These are phyloP conservation scores for Enhydra lutris DNA, from an alignment of 2,113 vertebrate species.

Conservation along the genomic window DNA sequence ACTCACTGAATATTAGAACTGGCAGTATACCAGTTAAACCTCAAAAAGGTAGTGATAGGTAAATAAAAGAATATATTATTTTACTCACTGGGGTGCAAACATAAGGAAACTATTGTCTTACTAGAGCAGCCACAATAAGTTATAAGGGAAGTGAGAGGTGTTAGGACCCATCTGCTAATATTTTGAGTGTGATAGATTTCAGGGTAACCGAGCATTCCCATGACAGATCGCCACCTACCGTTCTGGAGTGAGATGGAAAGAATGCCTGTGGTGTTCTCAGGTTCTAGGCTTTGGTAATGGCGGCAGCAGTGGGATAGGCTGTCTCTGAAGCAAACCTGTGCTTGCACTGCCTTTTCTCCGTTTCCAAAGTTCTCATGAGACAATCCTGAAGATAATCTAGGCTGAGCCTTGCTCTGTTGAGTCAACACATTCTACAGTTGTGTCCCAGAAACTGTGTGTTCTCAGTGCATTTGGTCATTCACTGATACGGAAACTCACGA, in stretches of 20 bases:
- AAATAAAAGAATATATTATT: neutral
- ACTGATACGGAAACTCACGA: neutral
- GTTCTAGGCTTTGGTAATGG: neutral
- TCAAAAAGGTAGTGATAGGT: neutral
- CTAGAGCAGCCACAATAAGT: neutral
- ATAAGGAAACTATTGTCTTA: neutral
- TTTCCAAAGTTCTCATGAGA: neutral
- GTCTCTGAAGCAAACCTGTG: neutral
- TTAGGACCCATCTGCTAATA: neutral
- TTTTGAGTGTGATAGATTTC: neutral
- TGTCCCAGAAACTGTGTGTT: neutral
- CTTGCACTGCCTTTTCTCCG: neutral
- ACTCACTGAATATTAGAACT: neutral
- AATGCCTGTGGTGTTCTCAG: neutral
- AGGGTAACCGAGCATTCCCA: neutral
- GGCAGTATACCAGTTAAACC: neutral
- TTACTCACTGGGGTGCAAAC: neutral
- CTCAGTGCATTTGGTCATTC: neutral
- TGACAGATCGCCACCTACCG: neutral
- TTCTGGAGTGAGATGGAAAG: neutral
- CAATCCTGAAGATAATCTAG: neutral
- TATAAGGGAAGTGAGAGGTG: neutral
- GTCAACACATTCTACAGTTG: neutral
- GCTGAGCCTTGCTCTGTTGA: neutral
- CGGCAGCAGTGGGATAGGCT: rapidly evolving